Evolutionary conservation across 1,140 invertebrate genomes (phyloP), one percentile per base, ranked within the genome.

Genomic region (Magallana ariakensis): DNA sequence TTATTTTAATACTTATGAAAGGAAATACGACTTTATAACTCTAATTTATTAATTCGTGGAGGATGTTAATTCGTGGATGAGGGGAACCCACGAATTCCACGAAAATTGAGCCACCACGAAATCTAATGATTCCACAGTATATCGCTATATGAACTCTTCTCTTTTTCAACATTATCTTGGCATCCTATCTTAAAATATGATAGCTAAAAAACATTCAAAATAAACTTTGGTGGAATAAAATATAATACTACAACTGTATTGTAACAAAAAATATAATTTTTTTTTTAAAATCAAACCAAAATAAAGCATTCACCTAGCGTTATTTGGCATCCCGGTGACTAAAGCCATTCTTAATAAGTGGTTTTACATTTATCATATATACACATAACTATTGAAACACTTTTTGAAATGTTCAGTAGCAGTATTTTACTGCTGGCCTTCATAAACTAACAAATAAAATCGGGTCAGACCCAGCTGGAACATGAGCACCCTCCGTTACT

Each of bases 221-320:
- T 75, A 75, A 75, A 75, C 66, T 75, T 75, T 75, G 66, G 66
- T 75, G 8, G 66, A 75, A 75, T 75, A 75, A 75, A 75, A 75
- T 75, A 75, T 75, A 75, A 75, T 75, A 75, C 26, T 75, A 75
- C 33, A 46, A 46, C 33, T 46, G 33, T 4, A 46, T 46, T 46
- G 33, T 75, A 75, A 75, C 66, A 75, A 75, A 75, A 46, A 46
- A 46, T 46, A 46, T 4, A 46, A 46, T 46, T 46, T 46, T n/a
- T n/a, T n/a, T 5, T 4, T 5, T 5, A 46, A 46, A 5, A 4
- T 46, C 33, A 46, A 46, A 46, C 33, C 33, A 46, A 62, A 60
- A n/a, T 75, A 75, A 75, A 75, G 66, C 66, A 26, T 75, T 33
- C 22, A 11, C 26, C 15, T 19, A 75, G 66, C 66, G 26, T 26